Conservation (phyloP, 2,797 vertebrate species). For the Sebastes taczanowskii region DNA sequence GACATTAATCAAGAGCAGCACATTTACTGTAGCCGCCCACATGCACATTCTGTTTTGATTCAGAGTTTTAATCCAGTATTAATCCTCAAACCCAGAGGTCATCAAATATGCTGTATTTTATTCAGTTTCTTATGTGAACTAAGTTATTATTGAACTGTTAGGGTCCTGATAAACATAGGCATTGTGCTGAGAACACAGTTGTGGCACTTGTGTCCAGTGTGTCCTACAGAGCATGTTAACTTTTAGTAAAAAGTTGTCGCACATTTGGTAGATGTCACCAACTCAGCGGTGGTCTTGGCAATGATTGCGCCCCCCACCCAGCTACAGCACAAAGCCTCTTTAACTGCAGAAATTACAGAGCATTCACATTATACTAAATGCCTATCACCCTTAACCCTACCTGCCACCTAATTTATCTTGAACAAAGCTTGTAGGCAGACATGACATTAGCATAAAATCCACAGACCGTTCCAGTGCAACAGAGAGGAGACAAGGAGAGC, state of each 20-base stretch:
- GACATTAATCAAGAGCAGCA: conserved; percentile 24
- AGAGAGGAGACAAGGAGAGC: background rate
- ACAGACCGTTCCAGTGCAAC: background rate
- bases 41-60: background rate
- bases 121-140: background rate
- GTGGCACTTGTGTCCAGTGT: background rate
- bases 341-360: background rate
- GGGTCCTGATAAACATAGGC: background rate
- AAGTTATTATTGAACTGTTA: background rate
- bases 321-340: background rate
- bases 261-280: background rate
- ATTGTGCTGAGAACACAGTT: background rate
- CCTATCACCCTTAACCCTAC: background rate
- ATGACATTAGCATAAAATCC: conserved; percentile 12
- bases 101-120: background rate
- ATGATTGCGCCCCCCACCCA: background rate
- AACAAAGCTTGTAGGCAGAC: conserved; percentile 15
- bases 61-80: background rate
- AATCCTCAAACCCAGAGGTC: background rate
- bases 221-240: background rate
- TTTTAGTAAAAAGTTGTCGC: background rate
- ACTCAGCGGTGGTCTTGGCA: background rate
- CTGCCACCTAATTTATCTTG: conserved; percentile 10
- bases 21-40: conserved; percentile 11
- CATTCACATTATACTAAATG: background rate